phyloP scores from a whole-genome alignment of 37 sponge, comb jelly and placozoan genomes.

The Diacarnus erythraeanus region DNA sequence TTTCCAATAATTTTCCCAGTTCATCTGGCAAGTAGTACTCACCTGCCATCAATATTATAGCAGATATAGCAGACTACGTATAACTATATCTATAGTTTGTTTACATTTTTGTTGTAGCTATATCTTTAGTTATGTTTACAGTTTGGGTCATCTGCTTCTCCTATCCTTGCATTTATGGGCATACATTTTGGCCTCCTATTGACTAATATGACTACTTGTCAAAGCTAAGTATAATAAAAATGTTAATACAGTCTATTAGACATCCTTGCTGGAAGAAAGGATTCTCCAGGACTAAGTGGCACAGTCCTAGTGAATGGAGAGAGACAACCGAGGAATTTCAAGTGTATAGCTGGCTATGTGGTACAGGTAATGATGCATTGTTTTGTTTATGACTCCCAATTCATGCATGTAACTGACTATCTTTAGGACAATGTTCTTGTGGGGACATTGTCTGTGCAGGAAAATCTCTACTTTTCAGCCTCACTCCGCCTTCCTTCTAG shows the following conservation, averaged over 20 bases:
- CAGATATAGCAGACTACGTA: no score
- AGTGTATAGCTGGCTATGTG: neutral
- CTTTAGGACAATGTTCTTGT: conserved; percentile 56
- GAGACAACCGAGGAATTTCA: neutral
- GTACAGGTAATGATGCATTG: neutral
- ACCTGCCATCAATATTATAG: no score
- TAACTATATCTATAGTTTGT: no score
- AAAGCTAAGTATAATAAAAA: neutral
- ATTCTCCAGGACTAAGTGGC: neutral
- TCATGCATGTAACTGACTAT: no score
- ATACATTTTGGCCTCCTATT: neutral
- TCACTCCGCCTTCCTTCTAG: conserved; percentile 36
- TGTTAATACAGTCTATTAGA: neutral
- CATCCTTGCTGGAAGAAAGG: neutral
- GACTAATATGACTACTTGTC: no score
- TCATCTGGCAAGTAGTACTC: no score
- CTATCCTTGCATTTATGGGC: no score
- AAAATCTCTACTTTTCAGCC: conserved; percentile 69
- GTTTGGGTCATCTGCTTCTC: no score
- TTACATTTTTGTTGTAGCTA: no score
- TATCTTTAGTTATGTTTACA: no score
- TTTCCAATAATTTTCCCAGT: no score
- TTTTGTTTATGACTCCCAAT: neutral
- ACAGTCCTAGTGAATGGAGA: neutral
- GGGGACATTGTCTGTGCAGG: conserved; percentile 63